phyloP scores from a whole-genome alignment of 2,888 invertebrate species.

The Polylopha cassiicola region DNA sequence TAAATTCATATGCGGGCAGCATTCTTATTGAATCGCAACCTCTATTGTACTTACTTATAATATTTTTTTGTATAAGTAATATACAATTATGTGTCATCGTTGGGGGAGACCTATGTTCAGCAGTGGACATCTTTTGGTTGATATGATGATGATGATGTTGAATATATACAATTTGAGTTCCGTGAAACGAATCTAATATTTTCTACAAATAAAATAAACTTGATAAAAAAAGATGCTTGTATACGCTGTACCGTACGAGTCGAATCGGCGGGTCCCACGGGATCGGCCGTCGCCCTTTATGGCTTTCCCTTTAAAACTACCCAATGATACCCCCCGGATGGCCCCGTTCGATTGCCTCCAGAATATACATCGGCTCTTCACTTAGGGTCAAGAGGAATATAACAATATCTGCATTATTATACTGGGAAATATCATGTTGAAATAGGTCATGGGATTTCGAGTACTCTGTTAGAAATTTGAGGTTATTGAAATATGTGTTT shows the following conservation, averaged over 20 bases:
- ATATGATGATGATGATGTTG: no score
- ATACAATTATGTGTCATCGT: no score
- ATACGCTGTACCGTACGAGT: slow-evolving; percentile 9
- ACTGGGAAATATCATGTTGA: slow-evolving; percentile 4
- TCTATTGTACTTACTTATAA: no score
- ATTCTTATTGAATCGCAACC: no score
- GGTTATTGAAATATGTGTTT: background rate
- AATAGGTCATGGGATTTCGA: slow-evolving; percentile 1
- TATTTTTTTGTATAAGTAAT: no score
- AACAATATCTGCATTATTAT: slow-evolving; percentile 6
- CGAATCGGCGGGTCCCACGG: slow-evolving; percentile 22
- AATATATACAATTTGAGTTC: no score
- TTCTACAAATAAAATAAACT: no score
- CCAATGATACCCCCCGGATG: slow-evolving; percentile 24
- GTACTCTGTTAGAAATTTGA: background rate
- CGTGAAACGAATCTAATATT: no score
- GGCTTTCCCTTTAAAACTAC: slow-evolving; percentile 26
- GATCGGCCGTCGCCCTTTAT: slow-evolving; percentile 23
- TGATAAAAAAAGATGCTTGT: no score
- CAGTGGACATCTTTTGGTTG: no score
- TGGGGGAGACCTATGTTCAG: no score
- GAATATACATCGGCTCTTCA: slow-evolving; percentile 6
- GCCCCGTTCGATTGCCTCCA: slow-evolving; percentile 23
- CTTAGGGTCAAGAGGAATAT: background rate
- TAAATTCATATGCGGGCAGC: no score